Evolutionary conservation across 2,888 invertebrate genomes (phyloP), one percentile per base, ranked within the genome.

Genomic region (Octonoba sinensis): DNA sequence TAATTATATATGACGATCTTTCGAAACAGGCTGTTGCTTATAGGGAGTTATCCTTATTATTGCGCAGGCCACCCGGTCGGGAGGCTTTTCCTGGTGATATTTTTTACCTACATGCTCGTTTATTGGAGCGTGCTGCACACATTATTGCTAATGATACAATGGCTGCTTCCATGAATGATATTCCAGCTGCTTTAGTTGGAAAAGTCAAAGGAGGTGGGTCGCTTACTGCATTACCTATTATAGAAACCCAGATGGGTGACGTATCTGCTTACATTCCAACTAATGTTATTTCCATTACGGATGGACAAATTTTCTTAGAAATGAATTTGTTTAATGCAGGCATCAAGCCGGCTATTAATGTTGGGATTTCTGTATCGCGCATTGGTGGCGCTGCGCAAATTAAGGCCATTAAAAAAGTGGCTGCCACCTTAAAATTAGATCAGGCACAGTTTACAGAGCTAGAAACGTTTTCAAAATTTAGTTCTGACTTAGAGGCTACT

Each of bases 201-300:
- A 97, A 97, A 85, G 96, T 96, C 90, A 97, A 97, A 96, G 87
- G 99, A 85, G 96, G 96, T 87, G 99, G 99, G 86, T 99, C 99
- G 49, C 92, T 99, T 87, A 99, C 99, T 85, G 99, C 99, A 85
- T 91, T 99, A 88, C 99, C 99, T 74, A 96, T 99, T 87, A 99
- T 99, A 89, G 99, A 99, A 91, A 99, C 99, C 72, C 97, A 99
- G 85, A 99, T 99, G 89, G 99, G 99, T 91, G 99, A 99, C 90
- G 99, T 99, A 90, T 99, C 99, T 78, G 99, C 99, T 86, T 99
- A 99, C 94, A 99, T 99, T 93, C 99, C 99, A 89, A 99, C 99
- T 91, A 99, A 99, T 90, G 99, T 99, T 88, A 99, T 99, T 90
- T 99, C 99, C 89, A 99, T 99, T 91, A 99, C 99, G 86, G 99